These are phyloP conservation scores for Meiosimyza decipiens DNA, from an alignment of 2,888 invertebrate species.

Conservation along the genomic window DNA sequence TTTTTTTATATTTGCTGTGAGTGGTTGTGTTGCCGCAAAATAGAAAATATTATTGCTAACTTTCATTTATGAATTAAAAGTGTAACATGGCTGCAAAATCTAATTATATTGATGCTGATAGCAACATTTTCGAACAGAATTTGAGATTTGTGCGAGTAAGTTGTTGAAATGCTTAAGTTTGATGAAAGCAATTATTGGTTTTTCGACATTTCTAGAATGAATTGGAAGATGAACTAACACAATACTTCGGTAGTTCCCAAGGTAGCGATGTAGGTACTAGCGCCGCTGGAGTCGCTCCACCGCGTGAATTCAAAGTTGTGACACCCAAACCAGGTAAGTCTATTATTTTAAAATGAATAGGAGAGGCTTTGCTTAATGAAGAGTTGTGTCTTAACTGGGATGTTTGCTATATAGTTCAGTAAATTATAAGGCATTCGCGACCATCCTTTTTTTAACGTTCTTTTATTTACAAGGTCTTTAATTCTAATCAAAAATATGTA, in stretches of 20 bases:
- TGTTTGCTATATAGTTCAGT: too few relatives aligned
- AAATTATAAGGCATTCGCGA: too few relatives aligned
- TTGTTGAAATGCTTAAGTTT: not conserved
- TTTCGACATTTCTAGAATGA: slow-evolving; percentile 67
- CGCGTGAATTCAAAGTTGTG: slow-evolving; percentile 72
- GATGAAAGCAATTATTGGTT: not conserved
- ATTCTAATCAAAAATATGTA: too few relatives aligned
- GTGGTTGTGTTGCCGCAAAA: not conserved
- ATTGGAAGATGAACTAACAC: slow-evolving; percentile 72
- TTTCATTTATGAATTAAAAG: too few relatives aligned
- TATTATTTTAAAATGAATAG: too few relatives aligned
- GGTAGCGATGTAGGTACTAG: slow-evolving; percentile 3
- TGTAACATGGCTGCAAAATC: slow-evolving; percentile 49
- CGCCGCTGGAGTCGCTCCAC: slow-evolving; percentile 45
- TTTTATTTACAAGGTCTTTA: too few relatives aligned
- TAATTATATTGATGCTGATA: slow-evolving; percentile 73
- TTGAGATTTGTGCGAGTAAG: slow-evolving; percentile 67
- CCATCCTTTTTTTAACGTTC: too few relatives aligned
- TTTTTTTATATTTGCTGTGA: slow-evolving; percentile 9
- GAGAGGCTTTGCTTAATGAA: too few relatives aligned
- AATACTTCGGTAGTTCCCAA: slow-evolving; percentile 66
- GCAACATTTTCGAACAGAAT: slow-evolving; percentile 72
- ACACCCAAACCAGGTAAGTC: slow-evolving; percentile 76
- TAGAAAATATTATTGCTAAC: too few relatives aligned
- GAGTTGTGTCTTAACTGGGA: too few relatives aligned